Conservation (phyloP, 2,888 invertebrate species). For the Drosophila formosana region DNA sequence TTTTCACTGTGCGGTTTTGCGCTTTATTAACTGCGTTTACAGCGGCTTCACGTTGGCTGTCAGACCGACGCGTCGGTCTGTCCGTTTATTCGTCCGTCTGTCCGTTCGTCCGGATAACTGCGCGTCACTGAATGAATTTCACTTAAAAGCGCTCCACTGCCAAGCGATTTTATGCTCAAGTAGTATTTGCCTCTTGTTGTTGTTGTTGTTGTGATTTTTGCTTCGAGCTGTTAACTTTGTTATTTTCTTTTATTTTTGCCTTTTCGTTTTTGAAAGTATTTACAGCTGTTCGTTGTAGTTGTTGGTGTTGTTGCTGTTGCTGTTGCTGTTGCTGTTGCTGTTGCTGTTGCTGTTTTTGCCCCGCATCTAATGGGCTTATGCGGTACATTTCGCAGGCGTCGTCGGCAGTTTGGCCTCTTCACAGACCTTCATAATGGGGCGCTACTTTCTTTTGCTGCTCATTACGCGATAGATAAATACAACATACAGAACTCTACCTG, state of each 20-base stretch:
- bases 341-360: constrained; percentile 51
- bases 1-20: constrained; percentile 69
- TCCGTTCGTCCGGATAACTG: constrained; percentile 31
- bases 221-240: constrained; percentile 18
- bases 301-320: constrained; percentile 22
- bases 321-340: constrained; percentile 38
- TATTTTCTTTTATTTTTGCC: constrained; percentile 25
- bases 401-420: constrained; percentile 55
- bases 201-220: constrained; percentile 32
- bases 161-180: constrained; percentile 44
- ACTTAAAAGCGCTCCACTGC: constrained; percentile 65
- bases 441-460: constrained; percentile 75
- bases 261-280: constrained; percentile 59
- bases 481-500: constrained; percentile 35
- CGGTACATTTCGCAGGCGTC: constrained; percentile 74
- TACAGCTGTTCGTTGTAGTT: constrained; percentile 37
- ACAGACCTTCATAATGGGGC: constrained; percentile 54
- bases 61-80: not conserved
- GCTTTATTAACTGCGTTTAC: constrained; percentile 73
- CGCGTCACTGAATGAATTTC: constrained; percentile 72
- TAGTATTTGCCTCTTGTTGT: constrained; percentile 14
- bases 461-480: constrained; percentile 62
- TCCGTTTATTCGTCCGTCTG: constrained; percentile 24
- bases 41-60: constrained; percentile 52
- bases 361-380: constrained; percentile 77